These are phyloP conservation scores for Drosophila lini DNA, from an alignment of 1,140 invertebrate genomes.

Conservation along the genomic window DNA sequence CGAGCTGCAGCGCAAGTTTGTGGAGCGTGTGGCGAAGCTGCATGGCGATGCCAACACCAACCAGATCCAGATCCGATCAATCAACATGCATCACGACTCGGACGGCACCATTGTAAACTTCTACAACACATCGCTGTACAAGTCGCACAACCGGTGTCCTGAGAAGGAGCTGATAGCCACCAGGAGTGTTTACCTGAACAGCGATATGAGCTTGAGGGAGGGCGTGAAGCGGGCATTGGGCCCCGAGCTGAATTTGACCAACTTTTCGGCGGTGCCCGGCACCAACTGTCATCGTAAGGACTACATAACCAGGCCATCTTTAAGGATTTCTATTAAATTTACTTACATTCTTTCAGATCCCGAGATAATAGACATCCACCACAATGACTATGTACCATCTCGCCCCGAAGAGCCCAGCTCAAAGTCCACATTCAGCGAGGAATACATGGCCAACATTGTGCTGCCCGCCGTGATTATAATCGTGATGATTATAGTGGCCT, in stretches of 20 bases:
- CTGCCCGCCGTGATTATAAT: constrained; percentile 95
- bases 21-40: constrained; percentile 90
- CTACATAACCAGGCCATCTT: background rate
- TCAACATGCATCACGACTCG: constrained; percentile 69
- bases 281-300: constrained; percentile 89
- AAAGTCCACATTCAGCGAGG: constrained; percentile 86
- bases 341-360: constrained; percentile 25
- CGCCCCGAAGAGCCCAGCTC: constrained; percentile 85
- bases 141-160: constrained; percentile 89
- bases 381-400: constrained; percentile 66
- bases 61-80: constrained; percentile 88
- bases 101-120: constrained; percentile 78
- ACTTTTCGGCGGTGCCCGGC: constrained; percentile 88
- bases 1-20: constrained; percentile 90
- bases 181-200: constrained; percentile 88
- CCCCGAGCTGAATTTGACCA: constrained; percentile 90
- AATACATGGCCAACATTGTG: constrained; percentile 94
- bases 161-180: constrained; percentile 90
- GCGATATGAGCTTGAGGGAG: constrained; percentile 87
- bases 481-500: constrained; percentile 94
- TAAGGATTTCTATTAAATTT: too few species aligned
- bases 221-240: constrained; percentile 90
- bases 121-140: constrained; percentile 88
- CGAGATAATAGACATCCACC: constrained; percentile 64
- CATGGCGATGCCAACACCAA: constrained; percentile 91